Percentiles rank a stretch among this genome's conserved stretches.
Evolutionary conservation across 2,888 invertebrate genomes (phyloP).

Genomic region (Protula sp.): DNA sequence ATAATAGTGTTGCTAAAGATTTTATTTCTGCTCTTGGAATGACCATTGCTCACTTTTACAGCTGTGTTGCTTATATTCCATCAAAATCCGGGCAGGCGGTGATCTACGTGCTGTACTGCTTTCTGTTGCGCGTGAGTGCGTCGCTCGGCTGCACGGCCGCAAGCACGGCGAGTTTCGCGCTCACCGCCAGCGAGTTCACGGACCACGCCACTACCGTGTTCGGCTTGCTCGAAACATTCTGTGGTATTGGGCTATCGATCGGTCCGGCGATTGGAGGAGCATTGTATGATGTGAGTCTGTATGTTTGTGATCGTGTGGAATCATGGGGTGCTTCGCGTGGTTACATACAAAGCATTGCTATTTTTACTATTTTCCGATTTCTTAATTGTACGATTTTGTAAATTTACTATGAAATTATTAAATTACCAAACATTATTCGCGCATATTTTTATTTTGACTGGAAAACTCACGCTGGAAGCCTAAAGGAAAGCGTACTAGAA

Average conservation of each 20-base stretch:
- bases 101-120: conserved; percentile 72
- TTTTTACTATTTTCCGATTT: too few relatives aligned
- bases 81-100: conserved; percentile 51
- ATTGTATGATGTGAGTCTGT: conserved; percentile 59
- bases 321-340: too few relatives aligned
- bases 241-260: conserved; percentile 79
- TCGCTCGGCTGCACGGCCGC: conserved; percentile 80
- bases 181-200: conserved; percentile 82
- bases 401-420: too few relatives aligned
- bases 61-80: conserved; percentile 40
- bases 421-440: too few relatives aligned
- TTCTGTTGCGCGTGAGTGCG: conserved; percentile 73
- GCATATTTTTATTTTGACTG: too few relatives aligned
- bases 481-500: too few relatives aligned
- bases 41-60: conserved; percentile 11
- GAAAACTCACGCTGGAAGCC: too few relatives aligned
- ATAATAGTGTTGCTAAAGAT: not conserved
- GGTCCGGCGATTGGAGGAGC: conserved; percentile 87
- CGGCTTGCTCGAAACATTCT: conserved; percentile 63
- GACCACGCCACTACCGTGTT: conserved; percentile 79
- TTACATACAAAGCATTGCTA: too few relatives aligned
- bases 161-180: conserved; percentile 69
- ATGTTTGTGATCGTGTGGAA: too few relatives aligned
- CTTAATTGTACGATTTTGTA: too few relatives aligned
- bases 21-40: conserved; percentile 4